Base-by-base conservation (phyloP, 2,888 invertebrate genomes). In the Palloptera scutellata region DNA sequence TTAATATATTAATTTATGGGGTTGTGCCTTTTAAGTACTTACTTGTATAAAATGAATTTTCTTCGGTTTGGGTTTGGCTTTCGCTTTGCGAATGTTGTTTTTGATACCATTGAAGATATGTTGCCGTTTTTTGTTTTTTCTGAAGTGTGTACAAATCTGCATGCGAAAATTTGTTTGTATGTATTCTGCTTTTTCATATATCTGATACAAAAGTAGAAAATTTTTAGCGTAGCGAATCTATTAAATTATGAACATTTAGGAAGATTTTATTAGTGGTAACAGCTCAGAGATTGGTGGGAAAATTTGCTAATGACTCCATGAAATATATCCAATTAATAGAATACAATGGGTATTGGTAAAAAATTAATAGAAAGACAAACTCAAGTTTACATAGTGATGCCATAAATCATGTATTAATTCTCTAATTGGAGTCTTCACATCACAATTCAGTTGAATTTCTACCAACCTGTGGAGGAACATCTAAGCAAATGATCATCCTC, bases 1-100 rank as follows among this genome's bases (percentile, higher is more conserved):
- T 70, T 72, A 73, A 74, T 70, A 69, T 69, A 72, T 75, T 77
- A 77, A 79, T 79, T 79, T 74, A 76, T 76, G 76, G 77, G 79
- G 77, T 79, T 79, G 79, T 70, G 76, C 74, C 77, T 77, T 11
- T 54, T 54, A 54, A 15, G 51, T 48, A 15, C 15, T 8, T 15
- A 15, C 13, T n/a, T 48, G 8, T 48, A n/a, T n/a, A 15, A n/a
- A 4, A 48, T 15, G 51, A 15, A 48, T 48, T 48, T 48, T 15
- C 13, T 54, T 20, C 17, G 17, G 12, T 20, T 20, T 54, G 12
- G 9, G 15, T 5, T 54, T 54, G 5, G 17, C 1, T 20, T 54
- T 54, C 4, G 15, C 6, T 54, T 54, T 17, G 17, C 1, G 51
- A 48, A 15, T 54, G 54, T 17, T 11, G 54, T 8, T 19, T n/a